phyloP scores from a whole-genome alignment of 1,140 invertebrate species.

The Lepidurus packardi region DNA sequence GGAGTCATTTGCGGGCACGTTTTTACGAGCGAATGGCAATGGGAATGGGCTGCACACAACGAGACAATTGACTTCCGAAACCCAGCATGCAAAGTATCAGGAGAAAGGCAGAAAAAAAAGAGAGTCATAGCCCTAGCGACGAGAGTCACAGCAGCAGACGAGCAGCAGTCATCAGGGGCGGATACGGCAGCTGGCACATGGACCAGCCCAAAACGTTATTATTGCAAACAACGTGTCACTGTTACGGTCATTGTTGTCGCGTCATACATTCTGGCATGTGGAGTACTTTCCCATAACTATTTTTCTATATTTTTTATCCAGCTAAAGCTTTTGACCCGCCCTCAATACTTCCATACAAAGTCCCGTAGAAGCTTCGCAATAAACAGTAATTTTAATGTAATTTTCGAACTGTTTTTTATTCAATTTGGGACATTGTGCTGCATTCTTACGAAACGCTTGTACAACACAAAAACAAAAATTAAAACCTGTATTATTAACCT shows the following conservation, averaged over 20 bases:
- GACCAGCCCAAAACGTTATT: conserved; percentile 17
- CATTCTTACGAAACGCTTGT: too few relatives aligned
- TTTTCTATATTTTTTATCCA: neutral
- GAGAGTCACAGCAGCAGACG: neutral
- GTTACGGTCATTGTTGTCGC: neutral
- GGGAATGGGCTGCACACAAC: neutral
- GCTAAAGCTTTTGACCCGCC: too few relatives aligned
- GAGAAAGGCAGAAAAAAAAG: neutral
- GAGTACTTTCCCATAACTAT: neutral
- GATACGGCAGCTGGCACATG: conserved; percentile 10
- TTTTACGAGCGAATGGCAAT: conserved; percentile 4
- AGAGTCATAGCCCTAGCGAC: neutral
- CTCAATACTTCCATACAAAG: too few relatives aligned
- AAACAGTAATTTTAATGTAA: too few relatives aligned
- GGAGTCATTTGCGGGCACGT: neutral
- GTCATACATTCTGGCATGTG: neutral
- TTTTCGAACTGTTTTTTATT: too few relatives aligned
- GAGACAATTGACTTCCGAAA: conserved; percentile 18
- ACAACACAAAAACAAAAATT: too few relatives aligned
- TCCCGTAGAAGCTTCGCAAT: too few relatives aligned
- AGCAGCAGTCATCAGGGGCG: conserved; percentile 8
- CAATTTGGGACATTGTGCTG: too few relatives aligned
- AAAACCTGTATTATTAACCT: too few relatives aligned
- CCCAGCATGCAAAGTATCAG: neutral
- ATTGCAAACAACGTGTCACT: conserved; percentile 18